phyloP scores from a whole-genome alignment of 2,797 vertebrate species.

The Neomorphus geoffroyi region DNA sequence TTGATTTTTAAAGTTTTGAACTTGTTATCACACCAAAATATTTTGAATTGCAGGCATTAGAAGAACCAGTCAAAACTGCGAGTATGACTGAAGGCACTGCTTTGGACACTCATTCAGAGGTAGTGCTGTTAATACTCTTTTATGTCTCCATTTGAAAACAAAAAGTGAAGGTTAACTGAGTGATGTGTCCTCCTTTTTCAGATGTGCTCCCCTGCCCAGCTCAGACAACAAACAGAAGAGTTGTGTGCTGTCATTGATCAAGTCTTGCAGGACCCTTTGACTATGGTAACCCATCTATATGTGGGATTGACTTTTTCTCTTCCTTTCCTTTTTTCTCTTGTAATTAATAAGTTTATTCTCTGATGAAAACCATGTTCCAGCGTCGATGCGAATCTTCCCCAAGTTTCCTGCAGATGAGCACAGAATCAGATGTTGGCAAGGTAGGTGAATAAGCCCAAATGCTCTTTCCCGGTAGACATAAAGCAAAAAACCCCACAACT shows the following conservation, averaged over 20 bases:
- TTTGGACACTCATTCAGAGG: constrained; percentile 83
- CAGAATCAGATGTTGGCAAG: constrained; percentile 70
- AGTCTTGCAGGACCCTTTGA: constrained; percentile 84
- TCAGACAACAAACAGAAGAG: constrained; percentile 91
- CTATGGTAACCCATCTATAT: constrained; percentile 78
- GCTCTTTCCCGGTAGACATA: background rate
- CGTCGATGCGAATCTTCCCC: constrained; percentile 70
- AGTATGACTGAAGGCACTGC: constrained; percentile 41
- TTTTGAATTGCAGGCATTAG: constrained; percentile 76
- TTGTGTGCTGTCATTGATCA: constrained; percentile 92
- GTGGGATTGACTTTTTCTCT: constrained; percentile 4
- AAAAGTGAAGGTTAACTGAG: constrained; percentile 10
- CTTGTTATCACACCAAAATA: background rate
- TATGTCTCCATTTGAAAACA: background rate
- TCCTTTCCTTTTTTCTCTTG: background rate
- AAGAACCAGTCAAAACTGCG: constrained; percentile 73
- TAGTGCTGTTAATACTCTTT: constrained; percentile 57
- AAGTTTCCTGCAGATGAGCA: constrained; percentile 71
- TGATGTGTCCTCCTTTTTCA: constrained; percentile 67
- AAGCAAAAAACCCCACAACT: background rate
- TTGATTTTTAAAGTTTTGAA: background rate
- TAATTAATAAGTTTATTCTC: background rate
- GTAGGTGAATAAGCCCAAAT: constrained; percentile 73
- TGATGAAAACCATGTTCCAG: constrained; percentile 64
- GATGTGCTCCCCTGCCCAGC: constrained; percentile 91